Evolutionary conservation across 2,113 vertebrate genomes (phyloP), one percentile per base, ranked within the genome.

Genomic region (Crotalus helleri): DNA sequence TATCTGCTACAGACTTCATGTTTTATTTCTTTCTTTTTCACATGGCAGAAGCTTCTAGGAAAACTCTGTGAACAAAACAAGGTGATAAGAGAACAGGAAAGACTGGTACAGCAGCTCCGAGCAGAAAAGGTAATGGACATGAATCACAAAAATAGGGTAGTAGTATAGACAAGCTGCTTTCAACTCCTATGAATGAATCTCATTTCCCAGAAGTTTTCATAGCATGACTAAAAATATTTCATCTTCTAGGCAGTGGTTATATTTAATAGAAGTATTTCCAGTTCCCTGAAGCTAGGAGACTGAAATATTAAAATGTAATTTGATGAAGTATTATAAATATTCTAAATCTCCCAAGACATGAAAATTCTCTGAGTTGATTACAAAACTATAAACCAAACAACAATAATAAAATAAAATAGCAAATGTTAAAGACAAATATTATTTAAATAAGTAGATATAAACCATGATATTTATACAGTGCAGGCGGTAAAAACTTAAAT

Each of bases 41-140:
- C 93, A 90, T 92, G 10, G 0, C 96, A 99, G 99, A 99, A 99
- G 97, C 98, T 99, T 85, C 97, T 99, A 97, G 98, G 98, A 87
- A 98, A 98, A 92, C 97, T 99, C 54, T 99, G 99, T 95, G 99
- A 99, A 94, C 99, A 99, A 97, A 99, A 98, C 96, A 98, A 98
- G 88, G 98, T 98, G 95, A 95, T 99, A 96, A 98, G 98, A 94
- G 99, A 99, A 91, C 99, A 99, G 85, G 99, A 99, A 94, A 97
- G 98, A 88, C 97, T 99, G 88, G 98, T 99, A 91, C 98, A 99
- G 97, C 98, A 98, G 93, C 98, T 99, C 39, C 97, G 98, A 64
- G 98, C 99, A 0, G 99, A 99, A 94, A 99, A 99, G 98, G 99
- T 99, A 95, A 33, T 94, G 57, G 2, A 49, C 54, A 17, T 39